Evolutionary conservation across 2,113 vertebrate species (phyloP).

Genomic region (Manacus vitellinus): DNA sequence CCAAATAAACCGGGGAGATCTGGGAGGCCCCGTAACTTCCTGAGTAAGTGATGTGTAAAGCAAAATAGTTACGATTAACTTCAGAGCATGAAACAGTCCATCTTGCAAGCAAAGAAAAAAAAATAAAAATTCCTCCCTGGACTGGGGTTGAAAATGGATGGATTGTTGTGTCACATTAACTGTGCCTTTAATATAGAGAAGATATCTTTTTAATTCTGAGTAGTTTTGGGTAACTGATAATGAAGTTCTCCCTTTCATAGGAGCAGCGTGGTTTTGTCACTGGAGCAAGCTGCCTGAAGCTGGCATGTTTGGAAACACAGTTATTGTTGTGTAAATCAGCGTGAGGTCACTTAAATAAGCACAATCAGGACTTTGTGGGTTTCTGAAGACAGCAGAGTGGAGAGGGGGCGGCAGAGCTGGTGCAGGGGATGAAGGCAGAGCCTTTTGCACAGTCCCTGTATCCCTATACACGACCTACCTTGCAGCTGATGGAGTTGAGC

Average conservation of each 20-base stretch:
- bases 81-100: not conserved
- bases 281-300: not conserved
- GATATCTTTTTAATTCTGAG: not conserved
- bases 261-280: not conserved
- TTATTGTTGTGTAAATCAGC: slow-evolving; percentile 42
- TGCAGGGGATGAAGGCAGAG: not conserved
- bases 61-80: slow-evolving; percentile 7
- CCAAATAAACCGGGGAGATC: not conserved
- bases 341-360: slow-evolving; percentile 33
- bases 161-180: not conserved
- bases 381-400: not conserved
- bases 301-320: not conserved
- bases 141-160: not conserved
- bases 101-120: not conserved
- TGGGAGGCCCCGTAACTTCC: not conserved
- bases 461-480: rapidly evolving
- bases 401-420: not conserved
- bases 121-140: not conserved
- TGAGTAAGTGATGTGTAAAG: not conserved
- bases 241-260: not conserved
- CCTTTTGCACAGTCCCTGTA: not conserved
- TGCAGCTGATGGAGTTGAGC: rapidly evolving
- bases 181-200: not conserved
- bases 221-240: not conserved
- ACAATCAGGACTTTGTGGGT: not conserved